phyloP scores from a whole-genome alignment of 2,888 invertebrate species.

The Chymomyza procnemis region DNA sequence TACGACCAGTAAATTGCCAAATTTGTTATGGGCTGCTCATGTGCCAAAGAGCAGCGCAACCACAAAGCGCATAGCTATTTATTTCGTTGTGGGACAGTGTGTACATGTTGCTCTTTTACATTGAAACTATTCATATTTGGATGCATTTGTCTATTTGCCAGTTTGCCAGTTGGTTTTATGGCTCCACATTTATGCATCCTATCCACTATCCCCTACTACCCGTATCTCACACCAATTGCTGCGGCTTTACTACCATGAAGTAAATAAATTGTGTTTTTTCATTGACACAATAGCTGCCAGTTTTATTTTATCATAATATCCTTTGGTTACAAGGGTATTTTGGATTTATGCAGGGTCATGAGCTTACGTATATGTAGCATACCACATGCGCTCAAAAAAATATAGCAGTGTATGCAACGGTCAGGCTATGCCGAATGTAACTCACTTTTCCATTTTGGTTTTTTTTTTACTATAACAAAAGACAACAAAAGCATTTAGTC shows the following conservation, averaged over 20 bases:
- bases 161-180: not conserved
- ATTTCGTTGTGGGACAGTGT: not conserved
- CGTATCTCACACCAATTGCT: not conserved
- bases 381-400: too few species aligned
- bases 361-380: too few species aligned
- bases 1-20: constrained; percentile 43
- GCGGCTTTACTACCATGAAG: constrained; percentile 46
- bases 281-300: not conserved
- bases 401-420: too few species aligned
- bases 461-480: not conserved
- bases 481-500: constrained; percentile 41
- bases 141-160: not conserved
- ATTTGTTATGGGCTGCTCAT: constrained; percentile 33
- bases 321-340: not conserved
- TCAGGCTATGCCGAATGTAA: too few species aligned
- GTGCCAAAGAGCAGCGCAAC: too few species aligned
- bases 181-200: not conserved
- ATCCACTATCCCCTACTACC: not conserved
- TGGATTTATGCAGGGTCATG: too few species aligned
- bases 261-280: constrained; percentile 50
- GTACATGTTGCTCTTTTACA: not conserved
- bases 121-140: not conserved
- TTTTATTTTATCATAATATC: not conserved
- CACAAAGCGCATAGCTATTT: not conserved
- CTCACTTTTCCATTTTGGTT: not conserved